These are phyloP conservation scores for Tenebrio molitor DNA, from an alignment of 1,140 invertebrate species.

Conservation along the genomic window DNA sequence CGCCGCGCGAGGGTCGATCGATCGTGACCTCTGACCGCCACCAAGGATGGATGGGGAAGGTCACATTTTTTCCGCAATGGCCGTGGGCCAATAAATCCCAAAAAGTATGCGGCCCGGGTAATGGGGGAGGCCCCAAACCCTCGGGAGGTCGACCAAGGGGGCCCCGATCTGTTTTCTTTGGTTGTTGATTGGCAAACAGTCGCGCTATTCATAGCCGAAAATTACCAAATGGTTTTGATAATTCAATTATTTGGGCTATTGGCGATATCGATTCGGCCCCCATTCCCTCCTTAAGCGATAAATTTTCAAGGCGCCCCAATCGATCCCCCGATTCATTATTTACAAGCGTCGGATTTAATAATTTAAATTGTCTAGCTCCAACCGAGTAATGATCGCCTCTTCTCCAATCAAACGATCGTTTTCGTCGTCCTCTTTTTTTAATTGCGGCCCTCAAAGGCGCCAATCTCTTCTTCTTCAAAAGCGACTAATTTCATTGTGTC, in stretches of 20 bases:
- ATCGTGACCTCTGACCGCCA: constrained; percentile 28
- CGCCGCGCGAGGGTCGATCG: constrained; percentile 3
- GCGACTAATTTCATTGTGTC: constrained; percentile 20
- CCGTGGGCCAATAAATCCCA: not conserved
- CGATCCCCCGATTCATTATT: constrained; percentile 10
- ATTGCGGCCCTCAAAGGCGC: constrained; percentile 4
- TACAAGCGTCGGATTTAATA: constrained; percentile 23
- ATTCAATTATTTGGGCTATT: constrained; percentile 36
- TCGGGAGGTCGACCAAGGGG: too few relatives aligned
- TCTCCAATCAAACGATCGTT: constrained; percentile 17
- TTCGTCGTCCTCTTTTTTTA: constrained; percentile 2
- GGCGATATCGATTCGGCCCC: constrained; percentile 17
- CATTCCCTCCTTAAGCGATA: too few relatives aligned
- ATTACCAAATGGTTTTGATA: constrained; percentile 27
- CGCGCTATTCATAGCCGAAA: constrained; percentile 21
- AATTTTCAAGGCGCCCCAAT: constrained; percentile 18
- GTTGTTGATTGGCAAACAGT: constrained; percentile 14
- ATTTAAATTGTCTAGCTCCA: constrained; percentile 31
- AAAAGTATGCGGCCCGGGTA: not conserved
- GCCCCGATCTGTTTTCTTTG: not conserved
- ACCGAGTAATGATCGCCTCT: constrained; percentile 20
- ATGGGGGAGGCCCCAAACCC: not conserved
- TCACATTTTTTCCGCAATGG: constrained; percentile 9
- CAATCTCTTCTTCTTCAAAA: constrained; percentile 14
- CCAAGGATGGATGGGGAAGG: constrained; percentile 18